Base-by-base conservation (phyloP, 2,797 vertebrate genomes). In the Malurus leucopterus region DNA sequence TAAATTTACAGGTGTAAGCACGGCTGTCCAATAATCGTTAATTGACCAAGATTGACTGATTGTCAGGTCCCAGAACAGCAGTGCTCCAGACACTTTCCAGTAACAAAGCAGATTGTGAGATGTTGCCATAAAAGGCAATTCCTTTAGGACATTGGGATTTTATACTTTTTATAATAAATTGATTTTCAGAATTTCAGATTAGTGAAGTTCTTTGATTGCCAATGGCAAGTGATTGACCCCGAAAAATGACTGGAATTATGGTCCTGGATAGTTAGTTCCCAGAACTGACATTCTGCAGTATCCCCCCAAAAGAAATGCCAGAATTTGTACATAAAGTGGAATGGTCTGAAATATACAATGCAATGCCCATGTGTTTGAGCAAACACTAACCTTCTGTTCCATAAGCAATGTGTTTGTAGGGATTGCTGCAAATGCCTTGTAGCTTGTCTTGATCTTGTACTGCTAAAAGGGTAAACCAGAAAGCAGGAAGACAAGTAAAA, bases 361-460 rank as follows among this genome's bases (percentile, higher is more conserved):
- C 38, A 88, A 51, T 70, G 90, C n/a, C 50, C 92, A 79, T 57
- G 58, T 54, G 87, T 92, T 40, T 92, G 61, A 93, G 72, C 58
- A 95, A 86, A 62, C 95, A 96, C 98, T 98, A 94, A 99, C 99
- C 98, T 99, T 99, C 97, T 99, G 99, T 95, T 99, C 99, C 98
- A 98, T 95, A 88, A 99, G 98, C 58, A 99, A 97, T 80, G 97
- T 99, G 95, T 99, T 99, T 95, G 99, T 99, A 87, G 99, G 99
- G 94, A 99, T 99, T 79, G 99, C 99, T 92, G 99, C 99, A 54
- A 99, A 97, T 12, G 98, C 97, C 97, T 99, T 99, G 98, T 99
- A 99, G 97, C 96, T 98, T 88, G 97, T 97, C 95, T 98, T 99
- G 96, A 98, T 99, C 98, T 98, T 99, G 98, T 98, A 97, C 85